Percentiles rank a stretch among this genome's conserved stretches.
Conservation (phyloP, 1,140 invertebrate species). For the Hyles euphorbiae region DNA sequence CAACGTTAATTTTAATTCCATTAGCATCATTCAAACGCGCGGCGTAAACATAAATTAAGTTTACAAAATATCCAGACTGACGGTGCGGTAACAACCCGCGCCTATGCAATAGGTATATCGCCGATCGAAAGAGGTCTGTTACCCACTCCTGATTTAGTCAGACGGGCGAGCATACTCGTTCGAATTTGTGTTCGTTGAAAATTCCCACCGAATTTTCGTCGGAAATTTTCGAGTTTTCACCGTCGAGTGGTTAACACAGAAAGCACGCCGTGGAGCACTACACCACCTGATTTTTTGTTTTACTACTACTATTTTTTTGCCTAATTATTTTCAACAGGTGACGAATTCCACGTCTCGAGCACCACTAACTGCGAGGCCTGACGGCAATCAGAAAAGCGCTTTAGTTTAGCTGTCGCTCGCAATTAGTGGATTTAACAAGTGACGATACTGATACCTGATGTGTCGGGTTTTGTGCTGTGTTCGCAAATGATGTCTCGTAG, state of each 20-base stretch:
- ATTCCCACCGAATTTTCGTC: constrained; percentile 47
- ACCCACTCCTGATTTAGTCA: constrained; percentile 37
- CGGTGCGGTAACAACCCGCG: no score
- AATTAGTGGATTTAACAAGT: constrained; percentile 57
- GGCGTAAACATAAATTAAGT: no score
- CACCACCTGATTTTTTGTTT: constrained; percentile 67
- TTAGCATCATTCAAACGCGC: no score
- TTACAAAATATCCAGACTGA: no score
- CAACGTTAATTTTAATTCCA: no score
- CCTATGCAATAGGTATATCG: not conserved
- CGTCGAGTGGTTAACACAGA: constrained; percentile 60
- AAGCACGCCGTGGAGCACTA: constrained; percentile 46
- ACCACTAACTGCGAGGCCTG: constrained; percentile 54
- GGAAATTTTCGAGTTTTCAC: constrained; percentile 46
- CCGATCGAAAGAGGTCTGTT: constrained; percentile 24
- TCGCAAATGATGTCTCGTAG: no score
- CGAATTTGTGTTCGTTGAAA: constrained; percentile 40
- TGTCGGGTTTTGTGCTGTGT: no score
- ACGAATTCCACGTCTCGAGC: constrained; percentile 67
- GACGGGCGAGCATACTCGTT: constrained; percentile 36
- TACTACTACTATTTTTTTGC: constrained; percentile 64
- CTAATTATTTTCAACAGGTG: constrained; percentile 75
- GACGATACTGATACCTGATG: no score
- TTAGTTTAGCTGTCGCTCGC: constrained; percentile 58
- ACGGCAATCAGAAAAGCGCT: constrained; percentile 54